Percentiles rank a stretch among this genome's conserved stretches.
Conservation (phyloP, 2,888 invertebrate genomes). For the Meloe dianella region DNA sequence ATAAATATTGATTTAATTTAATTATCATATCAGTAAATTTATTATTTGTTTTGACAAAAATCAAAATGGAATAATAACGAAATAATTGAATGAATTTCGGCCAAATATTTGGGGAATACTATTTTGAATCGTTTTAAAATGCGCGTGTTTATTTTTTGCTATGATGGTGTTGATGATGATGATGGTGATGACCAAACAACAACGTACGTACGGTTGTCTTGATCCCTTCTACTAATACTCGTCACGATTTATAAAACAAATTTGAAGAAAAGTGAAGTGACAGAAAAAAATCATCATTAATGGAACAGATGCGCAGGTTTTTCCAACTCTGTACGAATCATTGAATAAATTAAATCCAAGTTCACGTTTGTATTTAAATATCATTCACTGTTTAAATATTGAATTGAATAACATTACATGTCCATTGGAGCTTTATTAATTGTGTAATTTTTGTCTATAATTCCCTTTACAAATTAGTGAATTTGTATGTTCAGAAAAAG, state of each 20-base stretch:
- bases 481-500: too few relatives aligned
- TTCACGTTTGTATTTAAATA: neutral
- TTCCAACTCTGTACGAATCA: neutral
- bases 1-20: neutral
- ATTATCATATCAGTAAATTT: neutral
- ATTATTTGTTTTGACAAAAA: too few relatives aligned
- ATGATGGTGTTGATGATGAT: constrained; percentile 38
- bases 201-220: neutral
- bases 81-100: constrained; percentile 24
- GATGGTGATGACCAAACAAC: constrained; percentile 12
- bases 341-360: neutral
- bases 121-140: constrained; percentile 41
- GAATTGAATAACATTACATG: too few relatives aligned
- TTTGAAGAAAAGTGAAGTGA: neutral
- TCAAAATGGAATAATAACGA: neutral
- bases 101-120: constrained; percentile 25
- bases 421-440: too few relatives aligned
- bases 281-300: neutral
- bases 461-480: too few relatives aligned
- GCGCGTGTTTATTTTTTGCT: constrained; percentile 48
- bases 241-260: constrained; percentile 10
- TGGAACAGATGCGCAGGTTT: neutral
- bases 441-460: too few relatives aligned
- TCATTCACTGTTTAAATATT: neutral
- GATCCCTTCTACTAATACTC: neutral